phyloP scores from a whole-genome alignment of 2,113 vertebrate species.

The Gnathochromis pfefferi region DNA sequence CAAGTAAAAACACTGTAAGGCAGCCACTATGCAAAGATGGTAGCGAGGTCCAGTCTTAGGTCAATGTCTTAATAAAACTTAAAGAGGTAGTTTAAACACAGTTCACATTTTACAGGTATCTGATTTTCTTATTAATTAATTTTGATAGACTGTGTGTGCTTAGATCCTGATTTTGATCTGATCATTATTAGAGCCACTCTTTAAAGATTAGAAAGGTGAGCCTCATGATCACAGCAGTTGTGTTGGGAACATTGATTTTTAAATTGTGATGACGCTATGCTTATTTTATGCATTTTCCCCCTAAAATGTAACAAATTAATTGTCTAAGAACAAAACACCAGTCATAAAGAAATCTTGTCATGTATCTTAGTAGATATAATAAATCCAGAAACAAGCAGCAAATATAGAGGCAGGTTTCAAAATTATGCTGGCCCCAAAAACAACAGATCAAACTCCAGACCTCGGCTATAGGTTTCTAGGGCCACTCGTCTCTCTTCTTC shows the following conservation, averaged over 20 bases:
- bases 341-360: background rate
- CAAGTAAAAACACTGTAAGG: background rate
- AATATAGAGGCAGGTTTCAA: background rate
- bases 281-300: background rate
- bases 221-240: background rate
- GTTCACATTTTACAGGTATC: background rate
- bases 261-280: background rate
- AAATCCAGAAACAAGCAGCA: background rate
- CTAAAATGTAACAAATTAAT: background rate
- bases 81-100: background rate
- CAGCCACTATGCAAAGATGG: background rate
- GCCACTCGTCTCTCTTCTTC: background rate
- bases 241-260: background rate
- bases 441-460: background rate
- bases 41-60: background rate
- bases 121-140: background rate
- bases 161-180: background rate
- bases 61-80: background rate
- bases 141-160: background rate
- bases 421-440: background rate
- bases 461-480: background rate
- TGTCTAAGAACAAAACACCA: background rate
- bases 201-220: background rate
- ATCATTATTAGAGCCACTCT: background rate
- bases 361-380: background rate